These are phyloP conservation scores for Callyntrura guangdongensis DNA, from an alignment of 2,888 invertebrate genomes.

Conservation along the genomic window DNA sequence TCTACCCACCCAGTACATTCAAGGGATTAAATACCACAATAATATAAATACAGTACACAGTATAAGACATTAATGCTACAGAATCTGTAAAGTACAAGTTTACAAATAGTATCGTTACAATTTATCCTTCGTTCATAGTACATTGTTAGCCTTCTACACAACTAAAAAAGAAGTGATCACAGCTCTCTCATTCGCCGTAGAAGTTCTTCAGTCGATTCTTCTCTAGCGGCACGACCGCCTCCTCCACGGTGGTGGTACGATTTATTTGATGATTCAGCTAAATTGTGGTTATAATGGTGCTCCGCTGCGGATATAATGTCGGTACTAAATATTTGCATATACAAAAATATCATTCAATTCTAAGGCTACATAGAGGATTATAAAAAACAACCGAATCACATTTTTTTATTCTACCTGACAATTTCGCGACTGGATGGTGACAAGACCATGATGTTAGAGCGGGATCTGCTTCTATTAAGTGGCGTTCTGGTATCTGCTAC, in stretches of 20 bases:
- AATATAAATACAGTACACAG: too few species aligned
- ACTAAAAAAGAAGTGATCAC: background rate
- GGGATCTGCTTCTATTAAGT: slow-evolving; percentile 94
- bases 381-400: too few species aligned
- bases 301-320: slow-evolving; percentile 39
- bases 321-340: slow-evolving; percentile 5
- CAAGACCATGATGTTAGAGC: slow-evolving; percentile 90
- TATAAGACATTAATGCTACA: too few species aligned
- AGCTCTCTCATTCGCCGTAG: slow-evolving; percentile 60
- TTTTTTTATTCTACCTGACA: too few species aligned
- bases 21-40: too few species aligned
- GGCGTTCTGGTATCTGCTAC: slow-evolving; percentile 96
- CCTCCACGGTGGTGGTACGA: slow-evolving; percentile 21
- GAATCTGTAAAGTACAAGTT: background rate
- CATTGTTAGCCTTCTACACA: background rate
- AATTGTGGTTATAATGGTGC: slow-evolving; percentile 26
- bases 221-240: background rate
- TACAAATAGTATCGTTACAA: background rate
- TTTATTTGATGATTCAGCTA: slow-evolving; percentile 9
- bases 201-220: slow-evolving; percentile 56
- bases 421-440: slow-evolving; percentile 83
- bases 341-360: slow-evolving; percentile 13
- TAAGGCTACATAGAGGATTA: background rate
- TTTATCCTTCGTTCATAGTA: background rate
- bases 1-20: too few species aligned